Evolutionary conservation across 2,888 invertebrate species (phyloP), one percentile per base, ranked within the genome.

Genomic region (Pyrgus malvae): DNA sequence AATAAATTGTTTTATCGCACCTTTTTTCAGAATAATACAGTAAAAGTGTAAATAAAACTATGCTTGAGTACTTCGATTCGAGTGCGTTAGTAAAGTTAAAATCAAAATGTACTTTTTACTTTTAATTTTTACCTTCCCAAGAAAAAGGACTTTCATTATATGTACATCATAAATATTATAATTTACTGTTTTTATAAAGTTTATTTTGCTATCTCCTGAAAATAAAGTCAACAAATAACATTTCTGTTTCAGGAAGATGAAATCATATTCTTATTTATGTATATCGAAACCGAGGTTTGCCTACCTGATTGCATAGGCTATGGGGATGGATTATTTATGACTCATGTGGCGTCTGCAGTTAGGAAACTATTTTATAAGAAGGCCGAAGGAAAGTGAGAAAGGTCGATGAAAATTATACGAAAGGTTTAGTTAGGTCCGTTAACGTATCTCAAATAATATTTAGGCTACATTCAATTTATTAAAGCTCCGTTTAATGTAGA

Each of bases 261-360:
- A 31, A 45, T 45, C 12, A 21, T 21, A 19, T 21, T 45, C 42
- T 42, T 45, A 21, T 45, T 31, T 31, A 48, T 48, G 16, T 27
- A 25, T 25, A 48, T 48, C 35, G 25, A 37, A 16, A 37, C 25
- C 16, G 48, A 44, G 29, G 45, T 16, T 48, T 11, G 37, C 37
- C 25, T 37, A 37, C 35, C 37, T 48, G 37, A 48, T 48, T 48
- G 37, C 23, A 35, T 37, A 45, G 11, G 48, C 16, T 48, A 45
- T 12, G 25, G 42, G 17, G 23, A 25, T n/a, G 45, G 48, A 48
- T 37, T 37, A 48, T 48, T 48, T 48, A 48, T 37, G 25, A 27
- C 35, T 8, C 7, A 1, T 17, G 16, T 27, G 23, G 25, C 23
- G 11, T 35, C 23, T 35, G 16, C 23, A 25, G 35, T 46, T 46